A percentile compares a stretch with the other conserved stretches of the same genome.
phyloP scores from a whole-genome alignment of 1,140 invertebrate species.

The Leucophenga varia region DNA sequence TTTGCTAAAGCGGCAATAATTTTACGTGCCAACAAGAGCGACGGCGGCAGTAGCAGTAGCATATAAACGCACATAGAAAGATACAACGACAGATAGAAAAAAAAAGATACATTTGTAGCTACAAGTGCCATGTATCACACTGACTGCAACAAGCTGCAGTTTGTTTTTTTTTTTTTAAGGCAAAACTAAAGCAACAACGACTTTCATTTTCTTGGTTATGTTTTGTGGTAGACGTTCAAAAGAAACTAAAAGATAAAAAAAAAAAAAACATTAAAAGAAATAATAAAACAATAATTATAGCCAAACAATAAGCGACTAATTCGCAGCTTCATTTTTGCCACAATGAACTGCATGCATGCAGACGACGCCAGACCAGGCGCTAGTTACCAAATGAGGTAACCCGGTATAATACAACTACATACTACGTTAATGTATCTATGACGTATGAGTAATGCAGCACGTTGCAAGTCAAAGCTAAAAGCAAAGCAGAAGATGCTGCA shows the following conservation, averaged over 20 bases:
- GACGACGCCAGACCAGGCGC: slow-evolving; percentile 1
- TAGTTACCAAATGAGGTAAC: too few species aligned
- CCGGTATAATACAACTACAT: too few species aligned
- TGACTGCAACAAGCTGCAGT: too few species aligned
- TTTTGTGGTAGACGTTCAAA: too few species aligned
- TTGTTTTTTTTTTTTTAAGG: too few species aligned
- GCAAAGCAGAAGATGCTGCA: slow-evolving; percentile 36
- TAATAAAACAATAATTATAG: slow-evolving; percentile 49
- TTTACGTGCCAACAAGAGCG: slow-evolving; percentile 32
- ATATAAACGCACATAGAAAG: slow-evolving; percentile 6
- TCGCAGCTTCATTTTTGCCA: slow-evolving; percentile 38
- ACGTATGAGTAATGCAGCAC: slow-evolving; percentile 14
- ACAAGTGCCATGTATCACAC: too few species aligned
- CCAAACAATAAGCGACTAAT: slow-evolving; percentile 51
- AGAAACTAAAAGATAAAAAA: slow-evolving; percentile 8
- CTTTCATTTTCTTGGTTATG: slow-evolving; percentile 35
- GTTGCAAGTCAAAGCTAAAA: neutral
- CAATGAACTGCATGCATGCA: too few species aligned
- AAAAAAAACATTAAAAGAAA: slow-evolving; percentile 12
- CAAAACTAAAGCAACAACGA: slow-evolving; percentile 37
- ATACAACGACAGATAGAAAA: slow-evolving; percentile 3
- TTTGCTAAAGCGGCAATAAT: slow-evolving; percentile 17
- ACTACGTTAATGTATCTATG: too few species aligned
- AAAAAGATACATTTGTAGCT: too few species aligned
- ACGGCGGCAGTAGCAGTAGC: slow-evolving; percentile 14